phyloP scores from a whole-genome alignment of 2,113 vertebrate species.

The Callionymus lyra region DNA sequence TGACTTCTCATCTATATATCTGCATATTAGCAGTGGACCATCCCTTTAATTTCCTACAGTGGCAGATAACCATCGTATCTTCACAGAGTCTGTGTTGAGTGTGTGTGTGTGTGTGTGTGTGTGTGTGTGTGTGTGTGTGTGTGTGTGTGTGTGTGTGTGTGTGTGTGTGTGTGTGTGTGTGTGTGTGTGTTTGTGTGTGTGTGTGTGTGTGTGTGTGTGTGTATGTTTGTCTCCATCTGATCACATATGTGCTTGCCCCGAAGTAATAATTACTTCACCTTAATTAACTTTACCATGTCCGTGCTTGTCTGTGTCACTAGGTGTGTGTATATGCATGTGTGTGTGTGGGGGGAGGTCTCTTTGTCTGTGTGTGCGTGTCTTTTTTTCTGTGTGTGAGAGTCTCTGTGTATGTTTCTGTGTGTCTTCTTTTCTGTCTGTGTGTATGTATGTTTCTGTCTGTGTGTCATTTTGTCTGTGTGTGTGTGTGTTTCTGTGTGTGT shows the following conservation, averaged over 20 bases:
- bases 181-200: slow-evolving; percentile 2
- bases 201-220: slow-evolving; percentile 12
- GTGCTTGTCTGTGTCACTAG: slow-evolving; percentile 1
- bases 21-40: slow-evolving; percentile 82
- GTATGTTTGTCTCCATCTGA: slow-evolving; percentile 32
- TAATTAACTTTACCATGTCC: neutral
- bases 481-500: too few relatives aligned
- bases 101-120: slow-evolving; percentile 3
- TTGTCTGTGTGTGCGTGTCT: too few relatives aligned
- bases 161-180: slow-evolving; percentile 35
- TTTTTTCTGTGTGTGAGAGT: too few relatives aligned
- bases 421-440: too few relatives aligned
- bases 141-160: slow-evolving; percentile 4
- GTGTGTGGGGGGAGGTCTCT: too few relatives aligned
- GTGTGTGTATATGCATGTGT: too few relatives aligned
- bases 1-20: slow-evolving; percentile 86
- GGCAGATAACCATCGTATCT: slow-evolving; percentile 90
- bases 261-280: too few relatives aligned
- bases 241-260: too few relatives aligned
- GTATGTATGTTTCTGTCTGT: too few relatives aligned
- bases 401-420: too few relatives aligned
- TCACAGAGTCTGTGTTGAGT: slow-evolving; percentile 78
- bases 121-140: slow-evolving; percentile 2
- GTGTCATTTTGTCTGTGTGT: too few relatives aligned
- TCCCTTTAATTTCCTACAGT: slow-evolving; percentile 97